Evolutionary conservation across 1,140 invertebrate species (phyloP).

Genomic region (Muscidifurax raptorellus): DNA sequence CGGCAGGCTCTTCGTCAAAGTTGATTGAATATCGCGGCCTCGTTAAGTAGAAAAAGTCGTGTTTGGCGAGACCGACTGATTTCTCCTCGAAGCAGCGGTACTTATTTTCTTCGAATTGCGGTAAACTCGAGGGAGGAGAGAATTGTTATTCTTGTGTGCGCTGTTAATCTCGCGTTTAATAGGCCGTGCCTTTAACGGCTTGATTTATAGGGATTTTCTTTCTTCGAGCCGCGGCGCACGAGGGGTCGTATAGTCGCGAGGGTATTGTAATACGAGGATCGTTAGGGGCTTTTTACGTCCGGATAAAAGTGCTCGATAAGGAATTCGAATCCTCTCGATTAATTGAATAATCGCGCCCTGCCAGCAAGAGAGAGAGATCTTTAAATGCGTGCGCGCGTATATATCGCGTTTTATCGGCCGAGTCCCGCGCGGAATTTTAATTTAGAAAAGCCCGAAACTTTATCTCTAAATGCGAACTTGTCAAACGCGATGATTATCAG

Average conservation of each 20-base stretch:
- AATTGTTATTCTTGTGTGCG: too few relatives aligned
- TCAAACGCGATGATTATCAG: background rate
- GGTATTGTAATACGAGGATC: background rate
- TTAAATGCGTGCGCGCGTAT: background rate
- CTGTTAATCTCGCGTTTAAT: background rate
- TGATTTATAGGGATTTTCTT: background rate
- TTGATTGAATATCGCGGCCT: background rate
- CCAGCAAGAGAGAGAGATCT: too few relatives aligned
- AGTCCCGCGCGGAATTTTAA: background rate
- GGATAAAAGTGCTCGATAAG: background rate
- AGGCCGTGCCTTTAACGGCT: background rate
- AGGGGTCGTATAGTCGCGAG: background rate
- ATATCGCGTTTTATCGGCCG: background rate
- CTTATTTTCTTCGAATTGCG: background rate
- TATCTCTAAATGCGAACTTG: background rate
- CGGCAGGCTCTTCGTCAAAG: background rate
- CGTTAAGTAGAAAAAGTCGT: background rate
- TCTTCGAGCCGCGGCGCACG: background rate
- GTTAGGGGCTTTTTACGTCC: background rate
- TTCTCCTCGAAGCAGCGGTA: too few relatives aligned
- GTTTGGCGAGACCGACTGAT: background rate
- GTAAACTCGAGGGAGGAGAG: background rate
- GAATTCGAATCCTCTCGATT: background rate
- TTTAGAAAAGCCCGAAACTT: background rate
- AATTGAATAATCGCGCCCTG: background rate